Evolutionary conservation across 2,888 invertebrate genomes (phyloP), one percentile per base, ranked within the genome.

Genomic region (Dioctria rufipes): DNA sequence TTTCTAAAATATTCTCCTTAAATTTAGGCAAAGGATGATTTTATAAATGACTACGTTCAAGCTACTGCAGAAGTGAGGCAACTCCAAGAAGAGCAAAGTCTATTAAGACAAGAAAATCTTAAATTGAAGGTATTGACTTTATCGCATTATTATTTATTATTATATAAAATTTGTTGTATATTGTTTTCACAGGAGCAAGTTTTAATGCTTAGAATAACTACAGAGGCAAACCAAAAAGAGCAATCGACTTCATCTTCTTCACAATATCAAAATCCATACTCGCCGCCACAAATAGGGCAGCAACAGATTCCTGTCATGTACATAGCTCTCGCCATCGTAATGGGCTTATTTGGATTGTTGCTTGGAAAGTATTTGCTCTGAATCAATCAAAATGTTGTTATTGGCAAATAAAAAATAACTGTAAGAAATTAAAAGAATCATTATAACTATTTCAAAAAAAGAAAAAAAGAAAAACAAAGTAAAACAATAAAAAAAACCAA

Each of bases 321-420:
- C 90, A 89, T 95, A 85, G 92, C 91, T 85, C 89, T 93, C 85
- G 93, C 93, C 84, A 88, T 95, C 85, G 91, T 92, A 86, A 92
- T 94, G 90, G 93, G 93, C 84, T 88, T 95, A 84, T 88, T 95
- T 87, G 94, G 95, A 88, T 91, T 95, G 87, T 90, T 95, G 88
- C 90, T 95, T 89, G 95, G 95, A 88, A 95, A 95, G 90, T 94
- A 93, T 90, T 90, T 94, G 90, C 94, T 95, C 91, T 95, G 94
- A 95, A 93, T 91, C 87, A 86, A 85, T 85, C 85, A 85, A 84
- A 86, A 58, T 84, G 86, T 77, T 77, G 77, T 77, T 77, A 77
- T 77, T 77, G 77, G 77, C 80, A 81, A 80, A 78, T 69, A 80
- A 80, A 81, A 25, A 66, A 60, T 65, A 79, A 82, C 60, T 78